phyloP scores from a whole-genome alignment of 2,888 invertebrate genomes.

The Allolobophora icterica region DNA sequence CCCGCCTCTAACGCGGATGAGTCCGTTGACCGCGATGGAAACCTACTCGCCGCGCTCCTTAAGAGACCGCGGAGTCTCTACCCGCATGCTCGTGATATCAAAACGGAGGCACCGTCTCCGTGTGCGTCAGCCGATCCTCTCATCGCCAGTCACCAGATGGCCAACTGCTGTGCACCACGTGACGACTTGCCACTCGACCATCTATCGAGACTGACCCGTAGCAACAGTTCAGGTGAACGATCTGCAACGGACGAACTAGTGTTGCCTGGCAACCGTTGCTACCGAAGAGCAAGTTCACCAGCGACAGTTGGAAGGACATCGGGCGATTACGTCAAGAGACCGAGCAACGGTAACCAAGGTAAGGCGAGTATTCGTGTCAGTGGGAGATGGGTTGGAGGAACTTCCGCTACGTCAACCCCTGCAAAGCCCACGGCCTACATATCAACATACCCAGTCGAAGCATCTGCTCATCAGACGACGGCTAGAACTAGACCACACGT shows the following conservation, averaged over 20 bases:
- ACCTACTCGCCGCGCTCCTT: conserved; percentile 4
- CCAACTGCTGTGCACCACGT: neutral
- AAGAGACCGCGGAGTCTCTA: neutral
- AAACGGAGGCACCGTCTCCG: neutral
- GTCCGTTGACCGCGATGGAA: neutral
- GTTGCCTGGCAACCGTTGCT: neutral
- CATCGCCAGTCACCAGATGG: conserved; percentile 7
- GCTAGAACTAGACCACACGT: neutral
- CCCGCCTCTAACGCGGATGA: neutral
- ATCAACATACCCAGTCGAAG: neutral
- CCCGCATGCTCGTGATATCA: neutral
- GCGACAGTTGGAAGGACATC: neutral
- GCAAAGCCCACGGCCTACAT: neutral
- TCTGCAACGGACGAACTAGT: neutral
- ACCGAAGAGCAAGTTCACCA: neutral
- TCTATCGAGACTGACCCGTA: neutral
- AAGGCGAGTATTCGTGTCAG: neutral
- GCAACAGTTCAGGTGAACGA: neutral
- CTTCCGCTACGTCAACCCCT: neutral
- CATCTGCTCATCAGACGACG: neutral
- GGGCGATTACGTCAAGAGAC: neutral
- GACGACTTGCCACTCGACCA: neutral
- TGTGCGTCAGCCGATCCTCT: neutral
- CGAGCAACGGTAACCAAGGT: neutral
- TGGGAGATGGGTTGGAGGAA: neutral